Base-by-base conservation (phyloP, 2,888 invertebrate genomes). In the Macrophya alboannulata region DNA sequence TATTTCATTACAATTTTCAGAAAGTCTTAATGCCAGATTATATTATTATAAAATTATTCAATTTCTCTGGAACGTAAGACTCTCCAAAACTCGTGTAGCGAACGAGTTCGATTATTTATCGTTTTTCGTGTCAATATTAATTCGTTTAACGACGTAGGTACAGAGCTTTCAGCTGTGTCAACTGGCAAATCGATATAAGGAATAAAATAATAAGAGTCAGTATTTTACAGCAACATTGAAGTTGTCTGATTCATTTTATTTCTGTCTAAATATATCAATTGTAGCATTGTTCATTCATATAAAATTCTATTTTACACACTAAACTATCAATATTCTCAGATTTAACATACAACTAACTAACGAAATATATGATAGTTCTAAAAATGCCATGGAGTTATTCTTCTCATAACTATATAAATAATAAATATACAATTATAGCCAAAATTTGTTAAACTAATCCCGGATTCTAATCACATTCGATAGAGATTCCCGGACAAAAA, bases 391-490 rank as follows among this genome's bases (percentile, higher is more conserved):
- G 4, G 62, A 21, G 9, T 25, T 9, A 12, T 12, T 25, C 62
- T 25, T 10, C 25, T 25, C 10, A 62, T 62, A 62, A 12, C 25
- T 62, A 62, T 62, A 62, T 62, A 21, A 25, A 62, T 62, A 62
- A 62, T 62, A 62, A 62, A 62, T 62, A 62, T 62, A 62, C 6
- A 25, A 12, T 8, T 51, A 48, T 62, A 25, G 10, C 25, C 6
- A 62, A 25, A 62, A 62, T 62, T 62, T 62, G 8, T 55, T n/a
- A n/a, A 55, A 55, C 55, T 55, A n/a, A 55, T 55, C n/a, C 55
- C 10, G 55, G 8, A 55, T 55, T n/a, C n/a, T n/a, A 55, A 55
- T n/a, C n/a, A 55, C 55, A 55, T 17, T 55, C n/a, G 55, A n/a
- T 55, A 55, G n/a, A 55, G n/a, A 55, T n/a, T 51, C 6, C 0